phyloP scores from a whole-genome alignment of 2,888 invertebrate genomes.

The Holacanthella duospinosa region DNA sequence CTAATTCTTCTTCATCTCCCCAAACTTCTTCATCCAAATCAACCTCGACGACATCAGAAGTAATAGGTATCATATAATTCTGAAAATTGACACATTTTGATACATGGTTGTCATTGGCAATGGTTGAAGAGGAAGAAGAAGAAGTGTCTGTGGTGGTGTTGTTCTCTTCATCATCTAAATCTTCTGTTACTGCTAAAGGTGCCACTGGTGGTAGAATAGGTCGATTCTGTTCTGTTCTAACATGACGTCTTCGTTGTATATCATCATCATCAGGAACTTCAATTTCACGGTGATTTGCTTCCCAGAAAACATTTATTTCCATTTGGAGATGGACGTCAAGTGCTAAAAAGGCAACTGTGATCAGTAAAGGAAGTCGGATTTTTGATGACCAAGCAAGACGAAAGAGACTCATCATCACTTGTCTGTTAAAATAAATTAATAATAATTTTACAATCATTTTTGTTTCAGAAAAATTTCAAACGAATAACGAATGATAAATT shows the following conservation, averaged over 20 bases:
- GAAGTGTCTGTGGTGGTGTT: too few species aligned
- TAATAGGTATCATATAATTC: too few species aligned
- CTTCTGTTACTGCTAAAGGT: background rate
- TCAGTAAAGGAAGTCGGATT: slow-evolving; percentile 55
- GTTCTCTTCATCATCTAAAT: background rate
- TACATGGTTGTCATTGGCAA: too few species aligned
- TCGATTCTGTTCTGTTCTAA: background rate
- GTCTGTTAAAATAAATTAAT: slow-evolving; percentile 37
- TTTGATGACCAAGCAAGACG: slow-evolving; percentile 61
- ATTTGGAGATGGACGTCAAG: slow-evolving; percentile 58
- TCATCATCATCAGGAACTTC: background rate
- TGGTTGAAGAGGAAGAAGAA: too few species aligned
- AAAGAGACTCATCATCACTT: slow-evolving; percentile 54
- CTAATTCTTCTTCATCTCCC: too few species aligned
- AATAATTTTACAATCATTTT: background rate
- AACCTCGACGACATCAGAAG: background rate
- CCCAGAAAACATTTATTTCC: slow-evolving; percentile 47
- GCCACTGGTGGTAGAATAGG: background rate
- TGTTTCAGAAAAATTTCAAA: background rate
- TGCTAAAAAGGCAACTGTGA: slow-evolving; percentile 55
- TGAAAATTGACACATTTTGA: too few species aligned
- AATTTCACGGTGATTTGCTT: slow-evolving; percentile 9
- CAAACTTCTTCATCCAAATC: background rate
- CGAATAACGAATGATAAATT: background rate
- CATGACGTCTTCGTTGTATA: background rate